These are phyloP conservation scores for Ypsolopha scabrella DNA, from an alignment of 2,888 invertebrate genomes.

Conservation along the genomic window DNA sequence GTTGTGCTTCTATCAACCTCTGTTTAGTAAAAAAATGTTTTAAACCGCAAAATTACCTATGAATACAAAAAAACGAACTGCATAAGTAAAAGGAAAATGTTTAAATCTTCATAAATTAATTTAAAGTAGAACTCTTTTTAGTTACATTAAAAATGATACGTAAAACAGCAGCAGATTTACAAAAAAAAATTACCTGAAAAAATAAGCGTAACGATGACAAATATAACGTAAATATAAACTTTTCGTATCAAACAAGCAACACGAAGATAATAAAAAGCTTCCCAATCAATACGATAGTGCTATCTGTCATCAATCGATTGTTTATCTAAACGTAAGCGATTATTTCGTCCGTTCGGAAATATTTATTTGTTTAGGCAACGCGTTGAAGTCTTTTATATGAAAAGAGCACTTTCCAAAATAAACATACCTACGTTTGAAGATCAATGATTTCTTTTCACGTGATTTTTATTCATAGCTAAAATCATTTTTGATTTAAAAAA, in stretches of 20 bases:
- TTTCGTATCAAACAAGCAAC: neutral
- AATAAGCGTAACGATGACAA: neutral
- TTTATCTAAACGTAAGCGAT: neutral
- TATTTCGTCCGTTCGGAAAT: neutral
- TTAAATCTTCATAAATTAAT: constrained; percentile 8
- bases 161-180: neutral
- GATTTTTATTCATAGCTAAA: neutral
- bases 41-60: constrained; percentile 6
- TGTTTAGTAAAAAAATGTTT: constrained; percentile 38
- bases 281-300: neutral
- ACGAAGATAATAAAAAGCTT: neutral
- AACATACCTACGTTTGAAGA: constrained; percentile 8
- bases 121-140: neutral
- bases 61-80: too few species aligned
- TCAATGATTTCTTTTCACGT: constrained; percentile 6
- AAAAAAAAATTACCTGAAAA: neutral
- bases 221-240: neutral
- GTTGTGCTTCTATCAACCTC: constrained; percentile 31
- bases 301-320: constrained; percentile 23
- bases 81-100: too few species aligned
- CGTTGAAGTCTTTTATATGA: constrained; percentile 61
- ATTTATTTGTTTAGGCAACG: constrained; percentile 33
- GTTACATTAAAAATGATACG: neutral
- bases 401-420: neutral
- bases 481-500: too few species aligned